These are phyloP conservation scores for Meloidogyne exigua DNA, from an alignment of 1,140 invertebrate genomes.

Conservation along the genomic window DNA sequence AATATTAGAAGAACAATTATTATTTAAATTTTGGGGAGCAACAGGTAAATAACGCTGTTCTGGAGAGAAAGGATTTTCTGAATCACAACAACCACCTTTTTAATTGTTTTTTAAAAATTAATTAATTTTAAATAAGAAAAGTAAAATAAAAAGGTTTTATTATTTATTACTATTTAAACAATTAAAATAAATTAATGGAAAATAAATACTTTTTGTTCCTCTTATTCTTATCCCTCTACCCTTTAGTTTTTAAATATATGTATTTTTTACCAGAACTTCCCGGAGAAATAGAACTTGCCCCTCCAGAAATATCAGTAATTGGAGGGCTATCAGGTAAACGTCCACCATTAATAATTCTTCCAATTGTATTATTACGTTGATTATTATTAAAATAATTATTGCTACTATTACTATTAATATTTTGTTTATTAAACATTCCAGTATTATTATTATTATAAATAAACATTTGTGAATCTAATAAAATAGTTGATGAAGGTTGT, in stretches of 20 bases:
- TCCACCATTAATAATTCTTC: not conserved
- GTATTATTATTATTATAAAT: not conserved
- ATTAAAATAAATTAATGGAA: too few species aligned
- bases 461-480: not conserved
- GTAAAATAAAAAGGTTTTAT: not conserved
- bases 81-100: slow-evolving; percentile 32
- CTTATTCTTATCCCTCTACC: too few species aligned
- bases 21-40: too few species aligned
- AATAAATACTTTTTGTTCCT: too few species aligned
- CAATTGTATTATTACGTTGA: not conserved
- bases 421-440: not conserved
- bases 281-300: slow-evolving; percentile 42
- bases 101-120: too few species aligned
- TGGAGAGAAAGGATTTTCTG: slow-evolving; percentile 56
- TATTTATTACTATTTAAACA: not conserved
- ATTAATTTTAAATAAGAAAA: not conserved
- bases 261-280: slow-evolving; percentile 32
- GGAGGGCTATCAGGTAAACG: slow-evolving; percentile 55
- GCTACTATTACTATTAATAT: not conserved
- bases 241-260: too few species aligned
- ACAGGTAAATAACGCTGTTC: slow-evolving; percentile 35
- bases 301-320: slow-evolving; percentile 57
- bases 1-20: slow-evolving; percentile 4
- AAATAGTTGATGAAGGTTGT: not conserved
- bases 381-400: not conserved